Base-by-base conservation (phyloP, 92 coral and sea anemone genomes). In the Phymanthus crucifer region DNA sequence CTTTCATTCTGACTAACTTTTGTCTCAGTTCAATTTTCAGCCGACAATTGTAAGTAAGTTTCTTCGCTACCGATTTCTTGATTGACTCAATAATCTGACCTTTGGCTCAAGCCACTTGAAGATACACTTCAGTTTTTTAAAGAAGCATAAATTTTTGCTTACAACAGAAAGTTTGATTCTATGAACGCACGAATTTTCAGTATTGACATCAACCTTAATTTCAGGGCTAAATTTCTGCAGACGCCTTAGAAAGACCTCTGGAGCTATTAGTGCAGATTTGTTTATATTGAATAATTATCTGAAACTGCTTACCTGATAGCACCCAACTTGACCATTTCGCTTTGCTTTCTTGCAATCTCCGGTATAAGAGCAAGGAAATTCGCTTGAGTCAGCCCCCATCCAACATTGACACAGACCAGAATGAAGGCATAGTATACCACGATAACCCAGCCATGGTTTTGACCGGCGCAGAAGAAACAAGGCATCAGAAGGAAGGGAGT, bases 301-400 rank as follows among this genome's bases (percentile, higher is more conserved):
- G 54, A 2, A 40, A 6, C 38, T 24, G 26, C 86, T 46, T 72
- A 92, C 97, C 88, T 83, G 64, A 87, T 58, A 18, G 92, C 94
- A 24, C 91, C 91, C 0, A 92, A 87, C 69, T 92, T 93, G 64
- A 92, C 90, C 88, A 90, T 91, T 40, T 92, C 97, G 34, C 85
- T 83, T 32, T 91, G 97, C 50, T 94, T 80, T 77, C 83, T 90
- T 32, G 91, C 97, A 38, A 87, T 79, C 67, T 84, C 97, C 3
- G 97, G 83, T n/a, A 92, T 91, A 70, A 92, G 81, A 2, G 97
- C 91, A 66, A 92, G 76, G 33, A 90, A 91, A 19, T 93, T 90
- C 14, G 89, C 78, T 24, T 88, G 89, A 0, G 94, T 58, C 3
- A 89, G 52, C 12, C 85, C 79, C 93, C 93, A 92, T 19, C 94